Conservation (phyloP, 2,113 vertebrate genomes). For the Antechinus stuartii region DNA sequence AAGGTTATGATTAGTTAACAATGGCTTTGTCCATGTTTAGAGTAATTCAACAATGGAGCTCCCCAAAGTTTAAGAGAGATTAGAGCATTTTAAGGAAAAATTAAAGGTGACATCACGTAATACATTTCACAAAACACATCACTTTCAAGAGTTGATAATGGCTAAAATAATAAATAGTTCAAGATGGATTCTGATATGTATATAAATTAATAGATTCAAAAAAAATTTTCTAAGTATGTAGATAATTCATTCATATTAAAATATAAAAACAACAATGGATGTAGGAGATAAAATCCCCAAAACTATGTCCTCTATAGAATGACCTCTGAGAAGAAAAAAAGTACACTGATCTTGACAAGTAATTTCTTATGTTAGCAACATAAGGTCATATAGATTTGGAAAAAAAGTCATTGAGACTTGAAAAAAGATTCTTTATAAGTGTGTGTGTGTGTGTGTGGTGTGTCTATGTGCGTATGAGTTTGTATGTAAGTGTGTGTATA, state of each 20-base stretch:
- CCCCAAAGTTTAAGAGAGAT: background rate
- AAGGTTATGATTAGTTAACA: background rate
- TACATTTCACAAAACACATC: background rate
- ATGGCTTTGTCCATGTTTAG: background rate
- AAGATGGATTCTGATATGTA: background rate
- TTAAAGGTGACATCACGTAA: background rate
- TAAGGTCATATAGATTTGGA: background rate
- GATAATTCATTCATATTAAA: background rate
- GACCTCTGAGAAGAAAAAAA: background rate
- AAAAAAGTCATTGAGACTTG: background rate
- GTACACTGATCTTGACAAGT: background rate
- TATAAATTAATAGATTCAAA: background rate
- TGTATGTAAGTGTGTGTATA: too few species aligned
- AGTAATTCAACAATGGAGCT: background rate
- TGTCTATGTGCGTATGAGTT: too few species aligned
- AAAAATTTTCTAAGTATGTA: background rate
- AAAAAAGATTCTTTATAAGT: background rate
- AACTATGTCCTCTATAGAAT: background rate
- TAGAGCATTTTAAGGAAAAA: background rate
- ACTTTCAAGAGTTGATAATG: background rate
- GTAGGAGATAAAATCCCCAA: background rate
- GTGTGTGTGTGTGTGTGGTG: too few species aligned
- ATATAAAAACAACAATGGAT: background rate
- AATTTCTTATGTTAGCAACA: background rate
- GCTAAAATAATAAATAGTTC: background rate